Evolutionary conservation across 2,113 vertebrate genomes (phyloP).

Genomic region (Solenodon paradoxus): DNA sequence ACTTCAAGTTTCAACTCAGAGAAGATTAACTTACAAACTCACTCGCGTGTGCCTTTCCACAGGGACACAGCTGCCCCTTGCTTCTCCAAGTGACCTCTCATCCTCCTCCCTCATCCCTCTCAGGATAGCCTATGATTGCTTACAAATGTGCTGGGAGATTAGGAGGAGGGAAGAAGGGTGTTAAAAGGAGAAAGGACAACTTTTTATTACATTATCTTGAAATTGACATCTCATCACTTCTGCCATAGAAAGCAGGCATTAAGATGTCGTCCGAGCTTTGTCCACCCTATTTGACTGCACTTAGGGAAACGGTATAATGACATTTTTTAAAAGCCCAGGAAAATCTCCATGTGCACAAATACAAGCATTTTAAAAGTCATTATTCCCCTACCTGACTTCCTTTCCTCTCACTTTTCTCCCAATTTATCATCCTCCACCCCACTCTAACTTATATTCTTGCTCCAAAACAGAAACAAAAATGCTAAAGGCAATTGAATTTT

Average conservation of each 20-base stretch:
- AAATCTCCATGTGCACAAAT: background rate
- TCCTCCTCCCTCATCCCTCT: no score
- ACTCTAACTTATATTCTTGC: background rate
- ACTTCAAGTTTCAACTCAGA: background rate
- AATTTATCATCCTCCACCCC: background rate
- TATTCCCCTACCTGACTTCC: background rate
- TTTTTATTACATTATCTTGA: background rate
- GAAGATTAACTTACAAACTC: background rate
- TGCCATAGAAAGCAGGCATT: background rate
- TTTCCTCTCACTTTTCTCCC: background rate
- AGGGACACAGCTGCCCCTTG: background rate
- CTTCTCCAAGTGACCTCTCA: background rate
- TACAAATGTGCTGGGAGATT: background rate
- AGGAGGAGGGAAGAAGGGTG: no score
- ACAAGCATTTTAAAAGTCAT: background rate
- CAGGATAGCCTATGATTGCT: background rate
- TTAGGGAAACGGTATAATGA: slow-evolving; percentile 7
- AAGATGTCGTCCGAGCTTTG: slow-evolving; percentile 48
- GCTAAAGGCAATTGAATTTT: slow-evolving; percentile 47
- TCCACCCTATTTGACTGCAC: background rate
- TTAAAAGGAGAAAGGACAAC: background rate
- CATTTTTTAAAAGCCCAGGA: slow-evolving; percentile 10
- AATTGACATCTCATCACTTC: background rate
- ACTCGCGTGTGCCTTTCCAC: background rate
- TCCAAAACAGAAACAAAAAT: background rate